Evolutionary conservation across 2,797 vertebrate genomes (phyloP).

Genomic region (Nannoperca obscura): DNA sequence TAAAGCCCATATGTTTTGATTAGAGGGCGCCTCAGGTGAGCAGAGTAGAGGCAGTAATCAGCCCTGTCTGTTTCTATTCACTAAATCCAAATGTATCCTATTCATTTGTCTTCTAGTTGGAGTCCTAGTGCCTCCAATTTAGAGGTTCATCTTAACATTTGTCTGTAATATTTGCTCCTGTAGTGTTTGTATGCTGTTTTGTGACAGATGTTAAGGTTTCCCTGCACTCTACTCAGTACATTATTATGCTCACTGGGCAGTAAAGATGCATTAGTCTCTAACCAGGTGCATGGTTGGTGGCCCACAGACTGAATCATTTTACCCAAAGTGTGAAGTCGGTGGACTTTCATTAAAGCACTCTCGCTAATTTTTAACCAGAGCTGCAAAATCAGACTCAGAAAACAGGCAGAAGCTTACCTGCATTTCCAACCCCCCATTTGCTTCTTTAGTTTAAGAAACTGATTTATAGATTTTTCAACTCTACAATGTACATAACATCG

Average conservation of each 20-base stretch:
- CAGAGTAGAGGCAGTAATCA: constrained; percentile 10
- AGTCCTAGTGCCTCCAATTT: background rate
- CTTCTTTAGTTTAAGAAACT: background rate
- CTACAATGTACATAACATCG: background rate
- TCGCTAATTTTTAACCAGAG: constrained; percentile 73
- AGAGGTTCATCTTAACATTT: constrained; percentile 1
- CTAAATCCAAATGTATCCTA: background rate
- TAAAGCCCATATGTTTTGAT: constrained; percentile 23
- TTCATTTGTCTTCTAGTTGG: background rate
- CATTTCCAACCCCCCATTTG: constrained; percentile 4
- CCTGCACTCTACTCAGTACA: constrained; percentile 30
- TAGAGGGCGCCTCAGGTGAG: constrained; percentile 22
- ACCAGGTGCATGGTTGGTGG: constrained; percentile 46
- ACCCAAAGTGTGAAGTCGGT: constrained; percentile 57
- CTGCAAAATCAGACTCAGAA: constrained; percentile 39
- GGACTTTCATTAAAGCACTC: constrained; percentile 66
- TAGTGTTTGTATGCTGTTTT: background rate
- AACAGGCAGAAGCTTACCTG: constrained; percentile 24
- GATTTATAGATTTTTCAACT: background rate
- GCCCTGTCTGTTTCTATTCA: background rate
- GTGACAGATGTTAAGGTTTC: constrained; percentile 25
- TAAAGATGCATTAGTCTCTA: constrained; percentile 43
- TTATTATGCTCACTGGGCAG: constrained; percentile 24
- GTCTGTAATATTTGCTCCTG: background rate
- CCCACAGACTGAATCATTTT: constrained; percentile 43